These are phyloP conservation scores for Augochlora pura DNA, from an alignment of 1,140 invertebrate genomes.

Conservation along the genomic window DNA sequence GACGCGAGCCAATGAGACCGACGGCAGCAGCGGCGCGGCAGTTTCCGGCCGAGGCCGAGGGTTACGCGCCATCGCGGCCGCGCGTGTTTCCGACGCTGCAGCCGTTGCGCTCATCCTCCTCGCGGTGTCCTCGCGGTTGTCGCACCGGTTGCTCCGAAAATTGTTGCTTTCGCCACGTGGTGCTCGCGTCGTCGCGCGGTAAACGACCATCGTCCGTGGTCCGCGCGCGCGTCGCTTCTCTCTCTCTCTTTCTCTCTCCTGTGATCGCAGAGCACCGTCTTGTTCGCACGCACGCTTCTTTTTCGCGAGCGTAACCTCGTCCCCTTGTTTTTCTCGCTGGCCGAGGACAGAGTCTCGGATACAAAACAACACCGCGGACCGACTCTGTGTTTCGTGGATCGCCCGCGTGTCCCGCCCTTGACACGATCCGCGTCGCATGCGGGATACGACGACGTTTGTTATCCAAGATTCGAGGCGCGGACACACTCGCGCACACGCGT, in stretches of 20 bases:
- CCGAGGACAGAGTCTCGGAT: background rate
- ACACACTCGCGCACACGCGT: slow-evolving; percentile 43
- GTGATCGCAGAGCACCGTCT: too few species aligned
- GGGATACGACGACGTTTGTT: slow-evolving; percentile 27
- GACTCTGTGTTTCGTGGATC: too few species aligned
- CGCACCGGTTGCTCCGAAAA: background rate
- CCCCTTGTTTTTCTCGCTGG: too few species aligned
- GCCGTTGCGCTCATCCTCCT: background rate
- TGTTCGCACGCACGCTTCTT: too few species aligned
- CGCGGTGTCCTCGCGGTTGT: too few species aligned
- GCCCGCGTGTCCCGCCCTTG: slow-evolving; percentile 14
- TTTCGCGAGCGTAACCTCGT: too few species aligned
- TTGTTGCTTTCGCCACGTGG: slow-evolving; percentile 17
- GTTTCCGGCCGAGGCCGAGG: slow-evolving; percentile 35
- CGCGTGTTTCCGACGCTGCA: background rate
- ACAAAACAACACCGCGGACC: slow-evolving; percentile 39
- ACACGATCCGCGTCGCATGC: slow-evolving; percentile 22
- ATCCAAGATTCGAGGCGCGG: slow-evolving; percentile 12
- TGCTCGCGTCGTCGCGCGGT: background rate
- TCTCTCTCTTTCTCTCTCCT: background rate
- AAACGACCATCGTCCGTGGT: too few species aligned
- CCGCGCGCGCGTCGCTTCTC: too few species aligned
- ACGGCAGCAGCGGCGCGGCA: background rate
- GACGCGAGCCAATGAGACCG: slow-evolving; percentile 2
- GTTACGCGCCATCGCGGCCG: slow-evolving; percentile 20